phyloP scores from a whole-genome alignment of 92 coral and sea anemone species.

The Heteractis magnifica region DNA sequence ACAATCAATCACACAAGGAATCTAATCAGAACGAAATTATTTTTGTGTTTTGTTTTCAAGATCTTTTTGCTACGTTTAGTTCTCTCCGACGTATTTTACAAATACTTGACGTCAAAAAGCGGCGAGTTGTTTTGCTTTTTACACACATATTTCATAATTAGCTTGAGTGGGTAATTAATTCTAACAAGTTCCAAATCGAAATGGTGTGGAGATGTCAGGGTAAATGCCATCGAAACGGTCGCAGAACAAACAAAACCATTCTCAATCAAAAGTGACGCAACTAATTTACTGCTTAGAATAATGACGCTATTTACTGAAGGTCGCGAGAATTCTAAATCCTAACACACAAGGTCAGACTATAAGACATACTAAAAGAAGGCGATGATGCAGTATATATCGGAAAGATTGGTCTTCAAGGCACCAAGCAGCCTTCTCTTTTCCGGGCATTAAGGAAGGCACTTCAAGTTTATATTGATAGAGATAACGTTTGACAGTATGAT shows the following conservation, averaged over 20 bases:
- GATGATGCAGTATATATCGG: not conserved
- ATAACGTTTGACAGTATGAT: not conserved
- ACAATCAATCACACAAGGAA: not conserved
- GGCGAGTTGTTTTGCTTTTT: not conserved
- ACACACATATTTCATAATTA: not conserved
- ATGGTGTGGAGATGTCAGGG: not conserved
- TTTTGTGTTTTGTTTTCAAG: not conserved
- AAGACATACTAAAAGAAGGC: not conserved
- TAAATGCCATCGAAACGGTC: not conserved
- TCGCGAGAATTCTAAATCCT: not conserved
- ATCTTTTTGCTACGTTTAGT: not conserved
- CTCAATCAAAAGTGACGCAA: constrained; percentile 3
- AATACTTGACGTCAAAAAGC: not conserved
- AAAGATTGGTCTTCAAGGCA: not conserved
- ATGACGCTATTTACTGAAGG: not conserved
- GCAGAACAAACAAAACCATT: not conserved
- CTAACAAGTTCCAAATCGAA: not conserved
- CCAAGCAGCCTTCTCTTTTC: not conserved
- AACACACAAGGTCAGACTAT: not conserved
- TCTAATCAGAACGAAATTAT: not conserved
- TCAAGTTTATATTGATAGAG: not conserved
- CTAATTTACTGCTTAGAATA: not conserved
- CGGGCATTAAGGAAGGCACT: not conserved
- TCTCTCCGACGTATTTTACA: not conserved
- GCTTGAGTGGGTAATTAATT: not conserved